Percentiles rank a stretch among this genome's conserved stretches.
Evolutionary conservation across 2,797 vertebrate genomes (phyloP).

Genomic region (Hozukius guyotensis): DNA sequence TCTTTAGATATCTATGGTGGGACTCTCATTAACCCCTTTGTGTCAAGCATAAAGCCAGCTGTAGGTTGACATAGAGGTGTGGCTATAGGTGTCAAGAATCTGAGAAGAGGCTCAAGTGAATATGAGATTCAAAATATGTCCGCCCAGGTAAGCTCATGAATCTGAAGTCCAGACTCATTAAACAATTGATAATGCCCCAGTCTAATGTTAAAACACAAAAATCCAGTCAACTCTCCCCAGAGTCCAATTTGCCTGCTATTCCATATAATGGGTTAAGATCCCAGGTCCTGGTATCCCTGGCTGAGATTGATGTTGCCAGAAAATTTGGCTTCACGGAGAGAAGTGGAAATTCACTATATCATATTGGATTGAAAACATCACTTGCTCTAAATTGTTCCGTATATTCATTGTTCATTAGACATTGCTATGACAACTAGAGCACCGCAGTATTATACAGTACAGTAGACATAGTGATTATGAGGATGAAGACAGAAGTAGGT

Average conservation of each 20-base stretch:
- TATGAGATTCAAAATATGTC: not conserved
- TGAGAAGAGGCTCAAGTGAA: not conserved
- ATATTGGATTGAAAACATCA: not conserved
- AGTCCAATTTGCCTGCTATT: not conserved
- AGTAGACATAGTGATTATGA: not conserved
- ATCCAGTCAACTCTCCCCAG: not conserved
- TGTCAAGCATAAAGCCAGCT: not conserved
- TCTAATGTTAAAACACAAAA: not conserved
- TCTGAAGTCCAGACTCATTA: not conserved
- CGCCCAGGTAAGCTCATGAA: not conserved
- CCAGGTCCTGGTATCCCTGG: not conserved
- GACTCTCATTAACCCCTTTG: not conserved
- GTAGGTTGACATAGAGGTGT: not conserved
- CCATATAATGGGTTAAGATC: not conserved
- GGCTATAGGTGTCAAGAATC: not conserved
- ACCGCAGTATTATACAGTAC: not conserved
- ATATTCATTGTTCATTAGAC: not conserved
- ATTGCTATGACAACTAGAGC: not conserved
- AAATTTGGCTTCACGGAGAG: not conserved
- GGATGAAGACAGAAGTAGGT: not conserved
- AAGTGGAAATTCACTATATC: not conserved
- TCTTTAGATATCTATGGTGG: not conserved
- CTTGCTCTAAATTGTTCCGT: not conserved
- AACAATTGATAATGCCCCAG: not conserved
- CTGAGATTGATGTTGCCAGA: not conserved